A percentile compares a stretch with the other conserved stretches of the same genome.
Conservation (phyloP, 2,888 invertebrate genomes). For the Amphipyra berbera region DNA sequence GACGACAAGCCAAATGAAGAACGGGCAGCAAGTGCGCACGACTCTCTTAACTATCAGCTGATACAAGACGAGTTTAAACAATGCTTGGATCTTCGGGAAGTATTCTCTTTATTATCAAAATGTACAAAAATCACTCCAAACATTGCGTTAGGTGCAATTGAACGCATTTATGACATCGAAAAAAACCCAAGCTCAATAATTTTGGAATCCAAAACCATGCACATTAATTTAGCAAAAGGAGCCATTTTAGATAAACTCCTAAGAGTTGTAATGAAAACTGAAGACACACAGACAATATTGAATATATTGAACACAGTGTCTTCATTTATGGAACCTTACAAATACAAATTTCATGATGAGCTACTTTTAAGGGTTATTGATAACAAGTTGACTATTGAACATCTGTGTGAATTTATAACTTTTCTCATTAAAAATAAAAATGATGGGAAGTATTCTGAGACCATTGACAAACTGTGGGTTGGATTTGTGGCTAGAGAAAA, state of each 20-base stretch:
- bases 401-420: constrained; percentile 90
- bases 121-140: constrained; percentile 87
- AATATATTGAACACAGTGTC: constrained; percentile 81
- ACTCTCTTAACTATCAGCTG: constrained; percentile 77
- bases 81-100: constrained; percentile 81
- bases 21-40: constrained; percentile 60
- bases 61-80: constrained; percentile 85
- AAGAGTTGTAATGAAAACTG: constrained; percentile 82
- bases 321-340: constrained; percentile 80
- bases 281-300: constrained; percentile 85
- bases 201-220: constrained; percentile 67
- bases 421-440: constrained; percentile 86
- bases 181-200: constrained; percentile 68
- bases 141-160: constrained; percentile 86
- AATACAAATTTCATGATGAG: constrained; percentile 90
- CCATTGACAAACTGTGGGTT: constrained; percentile 92
- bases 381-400: constrained; percentile 88
- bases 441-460: constrained; percentile 84
- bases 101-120: constrained; percentile 84
- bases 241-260: constrained; percentile 85
- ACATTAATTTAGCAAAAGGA: constrained; percentile 80
- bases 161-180: constrained; percentile 84
- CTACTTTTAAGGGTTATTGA: constrained; percentile 90
- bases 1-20: constrained; percentile 64
- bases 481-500: constrained; percentile 90